Evolutionary conservation across 1,140 invertebrate genomes (phyloP).

Genomic region (Microplitis mediator): DNA sequence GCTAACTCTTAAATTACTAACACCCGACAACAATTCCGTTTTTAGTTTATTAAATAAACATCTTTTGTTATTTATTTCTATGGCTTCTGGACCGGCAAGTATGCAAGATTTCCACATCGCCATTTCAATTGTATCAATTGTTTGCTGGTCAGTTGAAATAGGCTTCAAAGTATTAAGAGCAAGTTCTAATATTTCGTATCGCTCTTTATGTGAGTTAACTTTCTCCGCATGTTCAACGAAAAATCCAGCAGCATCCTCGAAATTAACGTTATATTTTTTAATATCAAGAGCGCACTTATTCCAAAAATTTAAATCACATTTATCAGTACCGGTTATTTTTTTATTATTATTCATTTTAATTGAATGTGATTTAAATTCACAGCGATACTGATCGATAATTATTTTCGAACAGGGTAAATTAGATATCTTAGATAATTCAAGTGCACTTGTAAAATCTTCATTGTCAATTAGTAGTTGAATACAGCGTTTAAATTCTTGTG

Average conservation of each 20-base stretch:
- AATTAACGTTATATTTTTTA: conserved; percentile 61
- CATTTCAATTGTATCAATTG: conserved; percentile 49
- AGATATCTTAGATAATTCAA: conserved; percentile 64
- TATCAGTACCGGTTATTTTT: conserved; percentile 44
- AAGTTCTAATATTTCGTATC: conserved; percentile 52
- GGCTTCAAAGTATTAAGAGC: conserved; percentile 48
- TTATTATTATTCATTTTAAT: not conserved
- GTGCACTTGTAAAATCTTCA: conserved; percentile 64
- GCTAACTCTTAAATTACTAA: conserved; percentile 40
- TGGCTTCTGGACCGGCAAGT: conserved; percentile 48
- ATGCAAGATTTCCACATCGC: conserved; percentile 59
- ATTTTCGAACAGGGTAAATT: conserved; percentile 52
- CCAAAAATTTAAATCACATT: conserved; percentile 62
- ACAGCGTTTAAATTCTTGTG: conserved; percentile 57
- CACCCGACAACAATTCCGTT: conserved; percentile 48
- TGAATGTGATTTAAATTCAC: conserved; percentile 38
- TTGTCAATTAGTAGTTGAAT: conserved; percentile 60
- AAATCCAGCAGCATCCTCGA: conserved; percentile 64
- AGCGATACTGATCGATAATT: conserved; percentile 49
- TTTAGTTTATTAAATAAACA: conserved; percentile 49
- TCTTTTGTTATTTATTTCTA: conserved; percentile 40
- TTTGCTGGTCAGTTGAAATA: conserved; percentile 44
- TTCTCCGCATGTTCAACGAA: conserved; percentile 62
- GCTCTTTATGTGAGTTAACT: conserved; percentile 52
- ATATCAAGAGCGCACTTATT: conserved; percentile 65